Base-by-base conservation (phyloP, 2,888 invertebrate species). In the Lithophane leautieri region DNA sequence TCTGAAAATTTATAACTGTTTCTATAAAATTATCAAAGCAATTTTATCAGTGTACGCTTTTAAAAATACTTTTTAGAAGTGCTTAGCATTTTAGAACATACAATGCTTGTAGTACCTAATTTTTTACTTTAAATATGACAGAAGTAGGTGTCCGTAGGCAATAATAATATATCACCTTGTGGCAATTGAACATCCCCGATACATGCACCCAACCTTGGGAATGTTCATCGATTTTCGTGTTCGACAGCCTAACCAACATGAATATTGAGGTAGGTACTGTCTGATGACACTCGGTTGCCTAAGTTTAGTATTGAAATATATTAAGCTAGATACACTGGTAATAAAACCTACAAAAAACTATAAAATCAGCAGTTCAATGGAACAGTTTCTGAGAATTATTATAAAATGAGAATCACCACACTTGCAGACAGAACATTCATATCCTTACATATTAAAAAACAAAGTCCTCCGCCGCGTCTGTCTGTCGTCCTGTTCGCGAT, bases 221-320 rank as follows among this genome's bases (percentile, higher is more conserved):
- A 40, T 28, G 11, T 44, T 6, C 28, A 73, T 80, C 40, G 80
- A 80, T 80, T 73, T 73, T 54, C 81, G 9, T 79, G 78, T 74
- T 22, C 28, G 56, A 25, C 40, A 54, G 47, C n/a, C 14, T 42
- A 19, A 22, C 19, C 19, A 8, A 22, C 47, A 28, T 54, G 40
- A 34, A 73, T 73, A 58, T 73, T 79, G 63, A 25, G 74, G 66
- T 42, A 79, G 74, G 80, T 73, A 11, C 11, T 14, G 25, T 44
- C 34, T 44, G 3, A 40, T 60, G 52, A 52, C 22, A 11, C 34
- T 22, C 16, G 22, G 8, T 50, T 0, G 40, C 16, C 25, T 19
- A 16, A 19, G 34, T 44, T 34, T 25, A 22, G 12, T 22, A 7
- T 34, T 9, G 22, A 22, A 61, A 61, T 25, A 61, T 25, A 22